phyloP scores from a whole-genome alignment of 1,140 invertebrate species.

The Pararge aegeria region DNA sequence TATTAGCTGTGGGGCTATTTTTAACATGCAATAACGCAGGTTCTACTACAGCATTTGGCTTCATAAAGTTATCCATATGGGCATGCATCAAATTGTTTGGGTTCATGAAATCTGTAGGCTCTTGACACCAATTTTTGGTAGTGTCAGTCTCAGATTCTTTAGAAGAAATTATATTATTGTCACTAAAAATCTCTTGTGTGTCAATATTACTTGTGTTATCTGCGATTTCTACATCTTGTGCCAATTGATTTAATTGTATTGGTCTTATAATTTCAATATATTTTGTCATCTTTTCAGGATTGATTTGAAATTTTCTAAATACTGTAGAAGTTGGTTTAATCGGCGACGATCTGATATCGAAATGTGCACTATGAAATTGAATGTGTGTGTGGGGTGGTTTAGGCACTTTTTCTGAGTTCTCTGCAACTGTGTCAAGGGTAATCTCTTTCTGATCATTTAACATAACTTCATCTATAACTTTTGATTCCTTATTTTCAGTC shows the following conservation, averaged over 20 bases:
- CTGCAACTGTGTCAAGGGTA: neutral
- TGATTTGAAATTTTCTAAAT: slow-evolving; percentile 67
- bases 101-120: slow-evolving; percentile 18
- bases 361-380: slow-evolving; percentile 67
- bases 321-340: slow-evolving; percentile 64
- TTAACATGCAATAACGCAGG: slow-evolving; percentile 18
- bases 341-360: slow-evolving; percentile 70
- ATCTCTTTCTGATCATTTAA: slow-evolving; percentile 22
- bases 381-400: slow-evolving; percentile 48
- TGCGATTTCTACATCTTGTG: slow-evolving; percentile 18
- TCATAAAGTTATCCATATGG: slow-evolving; percentile 20
- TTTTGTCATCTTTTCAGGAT: slow-evolving; percentile 61
- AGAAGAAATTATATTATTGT: slow-evolving; percentile 13
- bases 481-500: slow-evolving; percentile 31
- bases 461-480: slow-evolving; percentile 21
- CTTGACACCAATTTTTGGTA: slow-evolving; percentile 31
- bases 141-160: slow-evolving; percentile 16
- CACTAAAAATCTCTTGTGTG: neutral
- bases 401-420: neutral
- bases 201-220: slow-evolving; percentile 11
- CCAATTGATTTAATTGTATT: slow-evolving; percentile 35
- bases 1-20: neutral
- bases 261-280: slow-evolving; percentile 58
- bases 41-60: slow-evolving; percentile 17
- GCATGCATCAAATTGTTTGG: slow-evolving; percentile 22